Conservation (phyloP, 2,113 vertebrate species). For the Daphoenositta chrysoptera region DNA sequence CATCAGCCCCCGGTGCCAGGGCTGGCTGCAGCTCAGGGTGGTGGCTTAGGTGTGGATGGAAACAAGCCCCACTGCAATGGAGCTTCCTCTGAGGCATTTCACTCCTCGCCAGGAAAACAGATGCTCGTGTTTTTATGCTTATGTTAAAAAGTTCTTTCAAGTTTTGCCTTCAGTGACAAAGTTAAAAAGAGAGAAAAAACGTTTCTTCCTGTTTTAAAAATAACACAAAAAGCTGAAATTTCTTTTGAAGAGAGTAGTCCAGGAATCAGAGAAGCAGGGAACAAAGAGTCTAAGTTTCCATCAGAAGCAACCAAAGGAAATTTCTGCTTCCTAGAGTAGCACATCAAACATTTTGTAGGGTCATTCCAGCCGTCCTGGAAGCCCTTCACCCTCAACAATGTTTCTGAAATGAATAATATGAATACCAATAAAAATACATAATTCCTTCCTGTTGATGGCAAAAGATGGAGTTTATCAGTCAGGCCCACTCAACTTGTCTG, state of each 20-base stretch:
- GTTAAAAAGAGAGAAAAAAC: conserved; percentile 19
- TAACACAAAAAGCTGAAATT: conserved; percentile 44
- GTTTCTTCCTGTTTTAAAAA: conserved; percentile 58
- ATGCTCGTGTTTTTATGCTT: not conserved
- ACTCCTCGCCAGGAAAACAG: conserved; percentile 18
- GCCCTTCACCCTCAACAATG: not conserved
- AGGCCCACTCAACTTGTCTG: not conserved
- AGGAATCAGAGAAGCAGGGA: conserved; percentile 12
- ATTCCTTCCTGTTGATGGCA: not conserved
- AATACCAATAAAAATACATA: not conserved
- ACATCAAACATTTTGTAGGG: conserved; percentile 66
- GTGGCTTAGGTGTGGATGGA: not conserved
- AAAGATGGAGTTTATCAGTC: not conserved
- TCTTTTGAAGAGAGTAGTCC: conserved; percentile 52
- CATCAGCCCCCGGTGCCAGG: not conserved
- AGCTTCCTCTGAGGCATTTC: not conserved
- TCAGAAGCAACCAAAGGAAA: conserved; percentile 60
- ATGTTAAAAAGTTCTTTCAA: conserved; percentile 39
- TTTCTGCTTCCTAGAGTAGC: conserved; percentile 68
- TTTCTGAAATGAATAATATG: not conserved
- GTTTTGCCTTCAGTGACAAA: conserved; percentile 29
- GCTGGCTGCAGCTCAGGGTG: not conserved
- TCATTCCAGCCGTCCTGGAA: conserved; percentile 24
- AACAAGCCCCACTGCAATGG: not conserved
- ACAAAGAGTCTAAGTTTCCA: conserved; percentile 44